Base-by-base conservation (phyloP, 2,797 vertebrate species). In the Merluccius polli region DNA sequence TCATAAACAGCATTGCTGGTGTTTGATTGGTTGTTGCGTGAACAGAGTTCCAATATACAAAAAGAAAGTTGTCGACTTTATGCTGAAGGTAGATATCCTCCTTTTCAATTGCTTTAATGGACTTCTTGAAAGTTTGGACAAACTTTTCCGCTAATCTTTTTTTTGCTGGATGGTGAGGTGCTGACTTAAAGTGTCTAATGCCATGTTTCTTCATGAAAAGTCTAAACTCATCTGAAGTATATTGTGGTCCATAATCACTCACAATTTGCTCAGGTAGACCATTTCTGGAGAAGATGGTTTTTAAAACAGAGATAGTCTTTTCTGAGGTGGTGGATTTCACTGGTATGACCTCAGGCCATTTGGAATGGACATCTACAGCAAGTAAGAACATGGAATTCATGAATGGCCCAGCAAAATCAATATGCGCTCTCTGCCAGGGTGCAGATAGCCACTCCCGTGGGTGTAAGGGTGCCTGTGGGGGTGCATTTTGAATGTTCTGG, bases 11-110 rank as follows among this genome's bases (percentile, higher is more conserved):
- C 70, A 71, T 35, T 36, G 70, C 70, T 4, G 70, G 6, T 21
- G 70, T 35, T n/a, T 35, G 70, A 18, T 71, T 71, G 2, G 31
- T 71, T 21, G 70, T 71, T 71, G 70, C 70, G 33, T 36, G 32
- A 16, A 71, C 70, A 8, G 70, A 33, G 32, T 71, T 71, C 5
- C 70, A 24, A 12, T 70, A 70, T 2, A 8, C 29, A 32, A 70
- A 31, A 35, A 71, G 70, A 5, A 35, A 71, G 70, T 36, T 71
- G 70, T 71, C 32, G 7, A 71, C 32, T 32, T 71, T 71, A 15
- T 71, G 70, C 2, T 71, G 70, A 16, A 35, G 70, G 18, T 30
- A 11, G 3, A 36, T 35, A 18, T 71, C 32, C 16, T 71, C 70
- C 6, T 36, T 35, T 4, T 71, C 68, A 27, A 70, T 7, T 3